phyloP scores from a whole-genome alignment of 2,113 vertebrate genomes.

The Glareola pratincola region DNA sequence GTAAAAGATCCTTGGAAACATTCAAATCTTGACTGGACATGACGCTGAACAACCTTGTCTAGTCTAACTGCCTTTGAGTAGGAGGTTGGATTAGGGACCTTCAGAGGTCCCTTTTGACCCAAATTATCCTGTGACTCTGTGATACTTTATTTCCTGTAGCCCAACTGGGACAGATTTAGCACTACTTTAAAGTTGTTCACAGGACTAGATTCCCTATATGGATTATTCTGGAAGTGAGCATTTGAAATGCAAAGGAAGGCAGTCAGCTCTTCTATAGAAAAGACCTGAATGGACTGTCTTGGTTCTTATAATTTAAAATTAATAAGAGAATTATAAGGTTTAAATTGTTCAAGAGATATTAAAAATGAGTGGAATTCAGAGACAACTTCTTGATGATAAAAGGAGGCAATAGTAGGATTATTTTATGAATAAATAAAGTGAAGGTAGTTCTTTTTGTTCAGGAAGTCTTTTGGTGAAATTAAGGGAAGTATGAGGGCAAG shows the following conservation, averaged over 20 bases:
- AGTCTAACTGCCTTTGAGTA: not conserved
- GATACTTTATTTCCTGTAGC: not conserved
- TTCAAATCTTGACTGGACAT: not conserved
- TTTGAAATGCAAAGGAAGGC: not conserved
- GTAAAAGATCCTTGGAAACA: not conserved
- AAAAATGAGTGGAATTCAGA: not conserved
- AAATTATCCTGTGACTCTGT: not conserved
- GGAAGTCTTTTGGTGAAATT: not conserved
- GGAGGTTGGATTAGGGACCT: not conserved
- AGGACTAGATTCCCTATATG: not conserved
- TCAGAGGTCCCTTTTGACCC: not conserved
- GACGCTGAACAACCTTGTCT: not conserved
- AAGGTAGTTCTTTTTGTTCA: not conserved
- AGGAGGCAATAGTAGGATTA: not conserved
- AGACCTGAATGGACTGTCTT: not conserved
- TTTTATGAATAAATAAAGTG: not conserved
- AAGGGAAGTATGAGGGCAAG: not conserved
- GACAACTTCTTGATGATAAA: not conserved
- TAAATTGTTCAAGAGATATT: not conserved
- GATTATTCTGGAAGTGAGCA: not conserved
- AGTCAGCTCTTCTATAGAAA: not conserved
- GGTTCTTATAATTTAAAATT: not conserved
- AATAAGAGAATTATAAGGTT: not conserved
- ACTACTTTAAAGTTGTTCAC: not conserved
- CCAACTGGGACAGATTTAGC: not conserved